phyloP scores from a whole-genome alignment of 2,888 invertebrate genomes.

The Troides oblongomaculatus region DNA sequence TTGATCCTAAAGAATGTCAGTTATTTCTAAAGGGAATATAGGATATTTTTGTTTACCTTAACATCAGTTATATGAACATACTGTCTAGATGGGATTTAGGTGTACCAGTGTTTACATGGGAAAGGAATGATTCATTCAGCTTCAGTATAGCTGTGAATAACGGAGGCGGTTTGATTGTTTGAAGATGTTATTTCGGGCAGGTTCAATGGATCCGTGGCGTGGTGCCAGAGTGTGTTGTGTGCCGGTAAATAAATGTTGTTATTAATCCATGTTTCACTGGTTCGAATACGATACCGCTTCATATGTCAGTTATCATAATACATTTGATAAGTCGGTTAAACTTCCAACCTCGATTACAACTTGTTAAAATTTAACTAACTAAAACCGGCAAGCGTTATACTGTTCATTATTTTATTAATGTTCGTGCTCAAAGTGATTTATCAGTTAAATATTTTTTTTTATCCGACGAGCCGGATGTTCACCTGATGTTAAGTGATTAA shows the following conservation, averaged over 20 bases:
- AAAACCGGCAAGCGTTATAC: too few relatives aligned
- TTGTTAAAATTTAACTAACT: too few relatives aligned
- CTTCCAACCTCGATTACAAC: too few relatives aligned
- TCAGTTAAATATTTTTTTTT: too few relatives aligned
- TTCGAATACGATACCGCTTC: constrained; percentile 14
- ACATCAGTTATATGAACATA: background rate
- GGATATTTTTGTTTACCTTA: too few relatives aligned
- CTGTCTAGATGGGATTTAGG: background rate
- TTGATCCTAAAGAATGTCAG: too few relatives aligned
- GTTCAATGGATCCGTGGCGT: constrained; percentile 35
- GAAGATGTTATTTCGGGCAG: constrained; percentile 34
- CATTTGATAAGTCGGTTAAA: background rate
- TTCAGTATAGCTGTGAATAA: constrained; percentile 32
- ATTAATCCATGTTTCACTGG: constrained; percentile 14
- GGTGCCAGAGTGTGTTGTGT: constrained; percentile 30
- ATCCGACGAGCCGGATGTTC: too few relatives aligned
- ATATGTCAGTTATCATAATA: background rate
- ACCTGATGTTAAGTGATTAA: too few relatives aligned
- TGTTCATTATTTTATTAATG: too few relatives aligned
- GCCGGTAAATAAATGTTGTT: constrained; percentile 25
- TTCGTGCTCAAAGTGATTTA: too few relatives aligned
- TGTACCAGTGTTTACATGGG: background rate
- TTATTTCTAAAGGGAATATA: too few relatives aligned
- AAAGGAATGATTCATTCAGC: constrained; percentile 30
- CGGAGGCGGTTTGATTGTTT: constrained; percentile 29